These are phyloP conservation scores for Trissolcus japonicus DNA, from an alignment of 2,888 invertebrate species.

Conservation along the genomic window DNA sequence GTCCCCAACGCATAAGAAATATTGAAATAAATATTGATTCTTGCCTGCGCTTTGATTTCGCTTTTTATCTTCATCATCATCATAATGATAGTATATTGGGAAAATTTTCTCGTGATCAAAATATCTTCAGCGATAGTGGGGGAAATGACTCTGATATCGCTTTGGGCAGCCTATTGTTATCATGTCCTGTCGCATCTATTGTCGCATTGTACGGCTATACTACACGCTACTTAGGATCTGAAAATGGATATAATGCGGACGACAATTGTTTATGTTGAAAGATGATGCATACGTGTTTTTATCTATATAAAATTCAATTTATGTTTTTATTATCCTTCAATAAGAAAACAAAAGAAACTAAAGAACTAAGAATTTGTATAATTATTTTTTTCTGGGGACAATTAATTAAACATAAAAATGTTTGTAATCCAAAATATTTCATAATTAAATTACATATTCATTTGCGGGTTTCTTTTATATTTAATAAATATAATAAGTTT, in stretches of 20 bases:
- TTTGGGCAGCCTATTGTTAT: conserved; percentile 50
- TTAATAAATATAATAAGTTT: no score
- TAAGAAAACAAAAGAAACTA: no score
- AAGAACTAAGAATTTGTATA: no score
- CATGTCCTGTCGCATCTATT: conserved; percentile 53
- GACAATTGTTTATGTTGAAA: conserved; percentile 33
- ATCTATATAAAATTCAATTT: no score
- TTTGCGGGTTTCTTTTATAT: no score
- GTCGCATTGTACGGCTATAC: conserved; percentile 39
- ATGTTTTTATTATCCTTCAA: no score
- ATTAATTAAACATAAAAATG: no score
- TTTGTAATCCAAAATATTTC: no score
- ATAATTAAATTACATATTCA: no score
- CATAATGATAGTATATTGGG: conserved; percentile 35
- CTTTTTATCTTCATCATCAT: conserved; percentile 25
- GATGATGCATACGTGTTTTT: neutral
- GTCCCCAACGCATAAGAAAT: conserved; percentile 16
- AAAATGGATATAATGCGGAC: conserved; percentile 31
- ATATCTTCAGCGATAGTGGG: conserved; percentile 35
- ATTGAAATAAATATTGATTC: conserved; percentile 33
- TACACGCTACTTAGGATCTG: conserved; percentile 29
- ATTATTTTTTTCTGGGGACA: no score
- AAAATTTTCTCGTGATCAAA: conserved; percentile 39
- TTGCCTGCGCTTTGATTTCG: conserved; percentile 22
- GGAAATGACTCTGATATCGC: conserved; percentile 48